Conservation (phyloP, 2,888 invertebrate genomes). For the Macrosiphum euphorbiae region DNA sequence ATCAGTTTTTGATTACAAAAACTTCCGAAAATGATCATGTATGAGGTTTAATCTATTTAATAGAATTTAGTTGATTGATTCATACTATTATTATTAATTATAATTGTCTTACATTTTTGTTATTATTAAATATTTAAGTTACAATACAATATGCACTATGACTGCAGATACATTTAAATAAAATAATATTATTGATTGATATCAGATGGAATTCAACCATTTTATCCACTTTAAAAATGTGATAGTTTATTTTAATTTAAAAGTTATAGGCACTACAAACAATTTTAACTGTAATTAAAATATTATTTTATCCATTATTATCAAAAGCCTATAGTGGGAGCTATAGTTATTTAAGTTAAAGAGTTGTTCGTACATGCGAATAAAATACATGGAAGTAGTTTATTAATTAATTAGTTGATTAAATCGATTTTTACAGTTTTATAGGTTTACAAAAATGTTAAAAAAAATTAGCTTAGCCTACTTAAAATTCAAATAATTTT, state of each 20-base stretch:
- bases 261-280: neutral
- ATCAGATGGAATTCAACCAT: neutral
- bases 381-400: neutral
- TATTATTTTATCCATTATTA: neutral
- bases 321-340: neutral
- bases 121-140: neutral
- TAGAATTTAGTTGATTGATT: neutral
- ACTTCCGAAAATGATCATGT: slow-evolving; percentile 12
- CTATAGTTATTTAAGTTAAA: neutral
- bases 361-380: neutral
- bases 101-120: neutral
- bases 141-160: neutral
- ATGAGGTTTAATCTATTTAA: neutral
- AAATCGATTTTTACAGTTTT: neutral
- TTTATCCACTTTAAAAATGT: neutral
- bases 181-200: neutral
- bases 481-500: neutral
- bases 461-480: neutral
- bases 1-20: slow-evolving; percentile 39
- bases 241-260: neutral
- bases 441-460: neutral
- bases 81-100: no score
- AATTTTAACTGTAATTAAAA: neutral
- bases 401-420: neutral
- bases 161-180: neutral